Base-by-base conservation (phyloP, 2,888 invertebrate genomes). In the Carcina quercana region DNA sequence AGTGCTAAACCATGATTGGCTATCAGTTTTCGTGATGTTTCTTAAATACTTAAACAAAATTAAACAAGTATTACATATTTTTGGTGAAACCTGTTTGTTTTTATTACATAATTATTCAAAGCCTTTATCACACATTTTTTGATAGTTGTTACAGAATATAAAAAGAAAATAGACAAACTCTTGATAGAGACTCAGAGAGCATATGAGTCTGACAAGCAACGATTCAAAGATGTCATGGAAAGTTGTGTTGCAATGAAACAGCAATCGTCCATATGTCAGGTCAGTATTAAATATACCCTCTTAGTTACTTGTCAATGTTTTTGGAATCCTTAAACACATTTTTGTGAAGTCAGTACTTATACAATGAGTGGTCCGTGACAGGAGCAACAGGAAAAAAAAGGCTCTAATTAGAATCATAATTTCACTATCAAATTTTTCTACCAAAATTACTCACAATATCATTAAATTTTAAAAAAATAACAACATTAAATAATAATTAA, bases 241-340 rank as follows among this genome's bases (percentile, higher is more conserved):
- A 72, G 64, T 35, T 78, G 73, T 51, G 53, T 65, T 4, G 72
- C 72, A 2, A 71, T 79, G 72, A 78, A 75, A 46, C 76, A 78
- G 37, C 78, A 78, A 35, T 55, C 67, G 21, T 29, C 52, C 10
- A 49, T 78, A 25, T 79, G 79, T 40, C 75, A 79, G 68, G 79
- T 79, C n/a, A n/a, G 51, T 14, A 5, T 3, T 12, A 26, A n/a
- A 13, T 21, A 15, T 19, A 27, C 13, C 11, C 19, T 8, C 6
- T 19, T 19, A 6, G 8, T 19, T 19, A 19, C 7, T 19, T 8
- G 8, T 19, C 7, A 19, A 19, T 19, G 19, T 19, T 19, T 2
- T 7, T 19, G 6, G 6, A 19, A 8, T 19, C 8, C 19, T 19
- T 19, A 19, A 6, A 7, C 8, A 7, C 8, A 19, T 19, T 7